Conservation (phyloP, 1,140 invertebrate genomes). For the Ditylenchus dipsaci region DNA sequence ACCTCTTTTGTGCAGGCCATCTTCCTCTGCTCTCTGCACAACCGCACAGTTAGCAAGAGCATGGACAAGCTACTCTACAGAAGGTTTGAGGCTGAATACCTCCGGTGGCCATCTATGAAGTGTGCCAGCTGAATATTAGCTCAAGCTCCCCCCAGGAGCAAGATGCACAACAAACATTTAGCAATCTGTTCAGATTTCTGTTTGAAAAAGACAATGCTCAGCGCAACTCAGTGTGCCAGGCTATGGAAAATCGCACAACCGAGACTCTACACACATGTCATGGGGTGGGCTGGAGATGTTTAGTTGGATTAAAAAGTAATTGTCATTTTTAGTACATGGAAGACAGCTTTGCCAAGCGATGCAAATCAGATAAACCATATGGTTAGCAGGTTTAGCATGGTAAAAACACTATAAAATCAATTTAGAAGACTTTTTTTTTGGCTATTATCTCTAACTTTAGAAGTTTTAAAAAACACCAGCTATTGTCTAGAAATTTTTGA, state of each 20-base stretch:
- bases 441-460: no score
- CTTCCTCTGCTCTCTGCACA: neutral
- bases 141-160: no score
- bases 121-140: neutral
- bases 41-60: neutral
- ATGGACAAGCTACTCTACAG: neutral
- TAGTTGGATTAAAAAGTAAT: neutral
- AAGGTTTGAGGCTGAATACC: neutral
- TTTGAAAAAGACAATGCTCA: neutral
- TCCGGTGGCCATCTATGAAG: neutral
- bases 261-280: neutral
- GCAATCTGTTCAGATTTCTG: neutral
- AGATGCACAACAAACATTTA: no score
- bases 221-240: neutral
- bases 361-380: slow-evolving; percentile 2
- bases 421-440: no score
- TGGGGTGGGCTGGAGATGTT: neutral
- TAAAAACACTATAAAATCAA: no score
- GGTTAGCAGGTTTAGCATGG: neutral
- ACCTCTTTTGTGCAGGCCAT: neutral
- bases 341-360: neutral
- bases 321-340: neutral
- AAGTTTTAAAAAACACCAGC: no score
- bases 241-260: neutral
- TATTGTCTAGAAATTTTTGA: no score